Base-by-base conservation (phyloP, 2,797 vertebrate genomes). In the Platyrinchus mystaceus region DNA sequence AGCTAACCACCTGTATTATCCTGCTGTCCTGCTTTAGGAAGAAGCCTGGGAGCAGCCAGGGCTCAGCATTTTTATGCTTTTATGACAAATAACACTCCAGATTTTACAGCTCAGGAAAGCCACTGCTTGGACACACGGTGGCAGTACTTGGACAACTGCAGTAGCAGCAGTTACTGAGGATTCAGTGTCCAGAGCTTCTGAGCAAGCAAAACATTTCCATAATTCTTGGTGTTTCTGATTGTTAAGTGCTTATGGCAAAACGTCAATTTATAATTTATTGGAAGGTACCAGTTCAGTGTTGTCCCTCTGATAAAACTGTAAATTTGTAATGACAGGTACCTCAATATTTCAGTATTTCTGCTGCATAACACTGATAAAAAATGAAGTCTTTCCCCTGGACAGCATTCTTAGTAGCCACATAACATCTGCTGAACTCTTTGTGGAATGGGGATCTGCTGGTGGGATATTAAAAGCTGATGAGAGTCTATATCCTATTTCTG, bases 91-190 rank as follows among this genome's bases (percentile, higher is more conserved):
- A 56, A 28, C 19, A 56, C 30, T 64, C 12, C 90, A 7, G 13
- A 26, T 86, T 73, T 36, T 46, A 5, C 24, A 74, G 37, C 47
- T 52, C 16, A 12, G 66, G 79, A 58, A 27, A 87, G 10, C 5
- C 68, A 3, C 52, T 82, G 30, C 68, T 74, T 93, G 96, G 89
- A 90, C 97, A 96, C 96, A 93, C 55, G 97, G 43, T 96, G 97
- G 96, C 95, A 97, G 81, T 80, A 53, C 79, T 86, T 66, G 43
- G 22, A 37, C 75, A 37, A 2, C 34, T 63, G 10, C 62, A 70
- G 27, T 10, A 58, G 5, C 49, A 74, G 7, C 28, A 36, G 30
- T 22, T 39, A 6, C 39, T 41, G 41, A 55, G 34, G 44, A 12
- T 22, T 64, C 41, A 12, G 17, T 41, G 22, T 36, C 64, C 63